phyloP scores from a whole-genome alignment of 2,888 invertebrate genomes.

The Rambutsinella grinnellia region DNA sequence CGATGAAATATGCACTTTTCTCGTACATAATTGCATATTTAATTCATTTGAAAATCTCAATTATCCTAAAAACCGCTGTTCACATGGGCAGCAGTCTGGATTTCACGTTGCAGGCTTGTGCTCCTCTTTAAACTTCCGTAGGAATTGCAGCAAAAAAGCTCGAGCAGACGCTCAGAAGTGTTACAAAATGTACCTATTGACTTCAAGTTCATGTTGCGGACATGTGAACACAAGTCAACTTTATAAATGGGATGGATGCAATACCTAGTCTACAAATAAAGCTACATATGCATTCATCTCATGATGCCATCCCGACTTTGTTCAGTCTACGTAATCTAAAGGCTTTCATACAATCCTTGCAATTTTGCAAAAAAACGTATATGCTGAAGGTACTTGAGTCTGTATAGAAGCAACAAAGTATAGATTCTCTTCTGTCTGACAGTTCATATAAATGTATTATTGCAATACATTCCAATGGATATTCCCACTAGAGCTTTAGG shows the following conservation, averaged over 20 bases:
- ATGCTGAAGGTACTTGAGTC: neutral
- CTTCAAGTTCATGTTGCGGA: neutral
- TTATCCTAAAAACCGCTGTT: too few relatives aligned
- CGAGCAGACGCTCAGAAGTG: neutral
- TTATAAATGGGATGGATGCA: too few relatives aligned
- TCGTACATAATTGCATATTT: neutral
- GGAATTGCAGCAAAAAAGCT: neutral
- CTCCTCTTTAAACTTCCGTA: neutral
- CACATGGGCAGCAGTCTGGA: constrained; percentile 27
- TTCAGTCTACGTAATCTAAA: neutral
- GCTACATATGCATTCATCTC: neutral
- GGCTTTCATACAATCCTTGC: neutral
- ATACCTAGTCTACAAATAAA: too few relatives aligned
- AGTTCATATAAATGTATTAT: neutral
- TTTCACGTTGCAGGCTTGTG: constrained; percentile 16
- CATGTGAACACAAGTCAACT: neutral
- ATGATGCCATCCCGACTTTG: neutral
- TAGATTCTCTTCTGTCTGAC: neutral
- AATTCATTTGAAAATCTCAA: too few relatives aligned
- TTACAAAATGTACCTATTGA: neutral
- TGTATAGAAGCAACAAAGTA: neutral
- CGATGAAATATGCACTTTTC: too few relatives aligned
- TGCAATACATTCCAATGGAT: neutral
- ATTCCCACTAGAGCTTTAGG: too few relatives aligned
- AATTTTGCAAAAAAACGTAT: neutral